Conservation (phyloP, 1,140 invertebrate species). For the Drosophila ohnishii region DNA sequence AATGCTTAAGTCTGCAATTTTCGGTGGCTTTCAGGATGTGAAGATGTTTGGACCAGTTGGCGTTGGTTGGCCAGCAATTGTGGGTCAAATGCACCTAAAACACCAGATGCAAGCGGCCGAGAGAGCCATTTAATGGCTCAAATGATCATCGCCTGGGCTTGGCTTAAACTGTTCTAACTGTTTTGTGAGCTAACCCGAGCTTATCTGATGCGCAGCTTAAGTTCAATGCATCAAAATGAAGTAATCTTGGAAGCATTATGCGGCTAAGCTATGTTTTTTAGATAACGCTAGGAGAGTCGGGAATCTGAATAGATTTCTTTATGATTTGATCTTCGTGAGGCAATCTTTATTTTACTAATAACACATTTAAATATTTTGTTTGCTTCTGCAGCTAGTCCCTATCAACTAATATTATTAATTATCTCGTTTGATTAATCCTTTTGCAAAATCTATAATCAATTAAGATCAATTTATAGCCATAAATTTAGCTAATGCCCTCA, state of each 20-base stretch:
- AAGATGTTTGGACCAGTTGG: conserved; percentile 34
- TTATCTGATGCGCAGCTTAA: conserved; percentile 1
- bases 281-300: neutral
- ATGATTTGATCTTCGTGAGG: no score
- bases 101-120: conserved; percentile 20
- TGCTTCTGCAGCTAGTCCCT: neutral
- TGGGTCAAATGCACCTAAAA: conserved; percentile 34
- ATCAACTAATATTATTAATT: neutral
- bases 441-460: conserved; percentile 13
- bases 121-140: conserved; percentile 23
- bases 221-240: conserved; percentile 23
- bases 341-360: neutral
- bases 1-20: conserved; percentile 60
- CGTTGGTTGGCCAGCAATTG: conserved; percentile 28
- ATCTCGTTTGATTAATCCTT: neutral
- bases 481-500: conserved; percentile 23
- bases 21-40: conserved; percentile 56
- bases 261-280: neutral
- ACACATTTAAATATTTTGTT: neutral
- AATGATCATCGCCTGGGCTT: conserved; percentile 32
- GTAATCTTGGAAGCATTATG: conserved; percentile 2
- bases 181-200: conserved; percentile 22
- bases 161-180: conserved; percentile 38
- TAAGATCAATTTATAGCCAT: conserved; percentile 9
- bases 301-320: neutral